phyloP scores from a whole-genome alignment of 2,113 vertebrate species.

The Lagopus leucura region DNA sequence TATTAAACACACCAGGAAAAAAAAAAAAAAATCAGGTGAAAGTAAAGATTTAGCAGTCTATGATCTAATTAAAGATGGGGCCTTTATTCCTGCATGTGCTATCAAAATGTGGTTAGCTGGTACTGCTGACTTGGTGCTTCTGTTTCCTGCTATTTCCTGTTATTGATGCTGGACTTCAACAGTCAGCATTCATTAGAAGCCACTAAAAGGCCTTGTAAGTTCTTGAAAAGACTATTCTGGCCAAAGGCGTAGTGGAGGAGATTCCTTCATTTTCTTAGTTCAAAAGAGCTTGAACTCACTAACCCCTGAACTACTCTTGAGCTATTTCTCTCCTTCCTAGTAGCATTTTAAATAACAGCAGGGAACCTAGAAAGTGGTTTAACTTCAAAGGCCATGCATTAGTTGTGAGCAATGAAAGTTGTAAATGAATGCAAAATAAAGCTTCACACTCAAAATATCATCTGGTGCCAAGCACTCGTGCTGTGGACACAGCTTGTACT shows the following conservation, averaged over 20 bases:
- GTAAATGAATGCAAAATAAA: neutral
- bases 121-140: constrained; percentile 39
- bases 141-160: constrained; percentile 47
- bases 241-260: neutral
- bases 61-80: constrained; percentile 5
- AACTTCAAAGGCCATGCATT: neutral
- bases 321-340: neutral
- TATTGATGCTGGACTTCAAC: constrained; percentile 17
- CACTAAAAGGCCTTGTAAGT: constrained; percentile 17
- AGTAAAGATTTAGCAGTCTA: constrained; percentile 1
- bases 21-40: neutral
- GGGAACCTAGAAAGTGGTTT: neutral
- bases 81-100: constrained; percentile 24
- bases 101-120: constrained; percentile 49
- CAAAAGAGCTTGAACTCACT: neutral
- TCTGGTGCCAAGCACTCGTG: neutral
- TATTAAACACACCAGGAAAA: neutral
- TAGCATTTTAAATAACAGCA: neutral
- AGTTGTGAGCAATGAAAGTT: neutral
- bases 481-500: neutral
- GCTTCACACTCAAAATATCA: neutral
- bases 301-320: neutral
- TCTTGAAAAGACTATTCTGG: constrained; percentile 12
- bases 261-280: neutral
- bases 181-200: constrained; percentile 30